A percentile compares a stretch with the other conserved stretches of the same genome.
These are phyloP conservation scores for Halictus quadricinctus DNA, from an alignment of 2,888 invertebrate species.

Conservation along the genomic window DNA sequence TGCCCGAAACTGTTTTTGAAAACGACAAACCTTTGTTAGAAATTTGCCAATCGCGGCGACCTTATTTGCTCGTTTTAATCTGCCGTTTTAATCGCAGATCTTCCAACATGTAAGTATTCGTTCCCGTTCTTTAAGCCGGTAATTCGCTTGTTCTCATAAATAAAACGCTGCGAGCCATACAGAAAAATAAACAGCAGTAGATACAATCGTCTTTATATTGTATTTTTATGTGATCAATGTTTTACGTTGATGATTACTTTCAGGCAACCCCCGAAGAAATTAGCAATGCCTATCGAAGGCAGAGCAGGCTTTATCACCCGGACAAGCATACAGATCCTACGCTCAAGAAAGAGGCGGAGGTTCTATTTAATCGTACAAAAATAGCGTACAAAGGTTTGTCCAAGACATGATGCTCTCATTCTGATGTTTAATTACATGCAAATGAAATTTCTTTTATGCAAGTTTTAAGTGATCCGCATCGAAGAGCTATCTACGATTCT, in stretches of 20 bases:
- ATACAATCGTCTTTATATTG: neutral
- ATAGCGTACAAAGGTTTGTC: slow-evolving; percentile 93
- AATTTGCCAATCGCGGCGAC: neutral
- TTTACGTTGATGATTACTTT: neutral
- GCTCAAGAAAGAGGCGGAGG: slow-evolving; percentile 94
- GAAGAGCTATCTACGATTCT: slow-evolving; percentile 97
- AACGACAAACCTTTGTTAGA: neutral
- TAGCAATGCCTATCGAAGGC: slow-evolving; percentile 94
- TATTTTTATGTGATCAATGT: neutral
- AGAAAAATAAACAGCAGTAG: neutral
- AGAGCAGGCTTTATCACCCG: slow-evolving; percentile 97
- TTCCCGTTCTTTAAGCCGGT: neutral
- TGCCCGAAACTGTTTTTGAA: neutral
- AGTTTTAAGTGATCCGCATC: slow-evolving; percentile 95
- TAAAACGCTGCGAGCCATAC: neutral
- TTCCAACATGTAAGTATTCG: neutral
- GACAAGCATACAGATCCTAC: slow-evolving; percentile 95
- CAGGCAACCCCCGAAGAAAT: slow-evolving; percentile 97
- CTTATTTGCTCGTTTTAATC: neutral
- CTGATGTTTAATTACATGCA: neutral
- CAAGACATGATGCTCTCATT: no score
- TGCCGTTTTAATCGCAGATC: neutral
- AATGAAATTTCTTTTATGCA: neutral
- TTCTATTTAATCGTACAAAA: slow-evolving; percentile 95
- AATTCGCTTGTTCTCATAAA: neutral